Evolutionary conservation across 2,888 invertebrate species (phyloP), one percentile per base, ranked within the genome.

Genomic region (Lithosia quadra): DNA sequence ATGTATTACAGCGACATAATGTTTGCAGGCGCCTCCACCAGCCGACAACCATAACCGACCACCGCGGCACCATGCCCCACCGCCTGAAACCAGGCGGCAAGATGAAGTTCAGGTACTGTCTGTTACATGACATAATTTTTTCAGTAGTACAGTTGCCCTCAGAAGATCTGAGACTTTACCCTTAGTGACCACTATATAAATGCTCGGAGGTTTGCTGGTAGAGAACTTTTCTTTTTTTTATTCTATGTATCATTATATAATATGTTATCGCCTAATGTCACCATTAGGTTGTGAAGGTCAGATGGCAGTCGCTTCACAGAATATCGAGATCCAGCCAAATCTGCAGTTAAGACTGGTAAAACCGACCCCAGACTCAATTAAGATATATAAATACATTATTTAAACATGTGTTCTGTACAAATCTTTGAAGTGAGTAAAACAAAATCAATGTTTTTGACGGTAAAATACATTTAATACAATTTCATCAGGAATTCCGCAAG

Each of bases 401-500:
- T n/a, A n/a, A n/a, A 33, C 33, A 33, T 5, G 8, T 8, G 8
- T 5, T 33, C 8, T 33, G 33, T 33, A 33, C 33, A 33, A n/a
- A n/a, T 53, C 21, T 53, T n/a, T 11, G 8, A n/a, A n/a, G 53
- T n/a, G n/a, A 21, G 22, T 56, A 56, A 21, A 1, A 22, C 5
- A 2, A 24, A 56, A 21, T 55, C 33, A 33, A 8, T 33, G 4
- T 33, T 33, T 33, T 33, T 33, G 33, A 34, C 8, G 1, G 34
- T 18, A 33, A 60, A n/a, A 60, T 60, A 60, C 33, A 18, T 36
- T 21, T 22, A 22, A 1, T 36, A n/a, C 43, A n/a, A 53, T 53
- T 33, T 5, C 21, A 57, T 0, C 87, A 96, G 90, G 97, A 98
- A 71, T 89, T 98, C 67, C 96, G 97, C 77, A 97, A 97, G 86